Base-by-base conservation (phyloP, 2,113 vertebrate genomes). In the Gallinago paraguaiae region DNA sequence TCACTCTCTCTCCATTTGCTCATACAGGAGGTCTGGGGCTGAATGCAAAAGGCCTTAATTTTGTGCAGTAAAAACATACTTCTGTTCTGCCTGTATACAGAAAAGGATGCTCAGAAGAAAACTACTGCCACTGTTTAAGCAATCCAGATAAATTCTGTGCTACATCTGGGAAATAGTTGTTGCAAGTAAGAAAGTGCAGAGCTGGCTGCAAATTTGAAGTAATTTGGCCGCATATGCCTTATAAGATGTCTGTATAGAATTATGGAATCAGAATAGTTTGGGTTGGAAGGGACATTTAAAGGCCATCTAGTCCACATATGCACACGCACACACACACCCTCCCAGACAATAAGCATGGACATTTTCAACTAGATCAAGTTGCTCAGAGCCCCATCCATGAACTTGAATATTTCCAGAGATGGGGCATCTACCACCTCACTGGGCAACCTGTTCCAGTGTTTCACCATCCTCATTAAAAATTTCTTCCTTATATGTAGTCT, bases 31-130 rank as follows among this genome's bases (percentile, higher is more conserved):
- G 41, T 48, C 50, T 74, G 71, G 13, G 37, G 31, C 67, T 82
- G 59, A 85, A 70, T 61, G 71, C n/a, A 90, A 72, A 88, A 90
- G 33, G 76, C 28, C 70, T 63, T n/a, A 53, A 53, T 65, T 77
- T 50, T 69, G 28, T 70, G 37, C 79, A 59, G 41, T 79, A 53
- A 93, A 88, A 90, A 10, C 10, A 14, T 8, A 13, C 35, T 71
- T 84, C 10, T 80, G 39, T 51, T 76, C 72, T 59, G 50, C 33
- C 35, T 35, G 31, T 15, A 85, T 6, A n/a, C 6, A 81, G 77
- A 60, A 81, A 7, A 60, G 41, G 41, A 30, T 69, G 50, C 63
- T 43, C 28, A 71, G 60, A 45, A 82, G 39, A 85, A 90, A 82
- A 57, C 25, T 45, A 9, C 23, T 91, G 75, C 59, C 17, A 13